phyloP scores from a whole-genome alignment of 92 coral and sea anemone genomes.

The Diadumene lineata region DNA sequence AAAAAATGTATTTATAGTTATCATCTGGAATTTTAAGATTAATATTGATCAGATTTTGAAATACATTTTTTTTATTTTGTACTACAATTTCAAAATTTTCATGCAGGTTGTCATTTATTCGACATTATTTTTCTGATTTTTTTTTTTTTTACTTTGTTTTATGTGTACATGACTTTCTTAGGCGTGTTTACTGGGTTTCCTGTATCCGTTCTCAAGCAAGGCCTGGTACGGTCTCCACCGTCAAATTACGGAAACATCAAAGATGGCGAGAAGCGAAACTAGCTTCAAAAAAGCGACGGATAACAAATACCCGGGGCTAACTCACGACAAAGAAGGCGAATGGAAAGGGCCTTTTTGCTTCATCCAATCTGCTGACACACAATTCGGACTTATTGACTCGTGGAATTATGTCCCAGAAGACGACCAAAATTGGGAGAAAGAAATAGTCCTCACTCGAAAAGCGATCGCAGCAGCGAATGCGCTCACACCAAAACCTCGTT shows the following conservation, averaged over 20 bases:
- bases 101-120: too few species aligned
- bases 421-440: conserved; percentile 87
- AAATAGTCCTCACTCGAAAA: conserved; percentile 66
- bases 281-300: conserved; percentile 57
- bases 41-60: too few species aligned
- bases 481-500: conserved; percentile 89
- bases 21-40: too few species aligned
- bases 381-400: conserved; percentile 90
- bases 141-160: too few species aligned
- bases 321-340: conserved; percentile 83
- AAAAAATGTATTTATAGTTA: too few species aligned
- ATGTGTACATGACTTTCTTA: too few species aligned
- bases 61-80: too few species aligned
- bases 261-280: conserved; percentile 64
- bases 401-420: conserved; percentile 86
- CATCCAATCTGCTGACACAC: conserved; percentile 95
- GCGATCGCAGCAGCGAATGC: conserved; percentile 83
- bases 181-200: conserved; percentile 18
- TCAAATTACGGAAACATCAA: conserved; percentile 28
- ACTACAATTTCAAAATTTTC: too few species aligned
- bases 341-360: conserved; percentile 96
- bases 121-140: too few species aligned
- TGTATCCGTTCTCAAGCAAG: background rate
- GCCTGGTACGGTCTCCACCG: background rate
- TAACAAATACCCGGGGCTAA: conserved; percentile 67